These are phyloP conservation scores for Syritta pipiens DNA, from an alignment of 2,888 invertebrate genomes.

Conservation along the genomic window DNA sequence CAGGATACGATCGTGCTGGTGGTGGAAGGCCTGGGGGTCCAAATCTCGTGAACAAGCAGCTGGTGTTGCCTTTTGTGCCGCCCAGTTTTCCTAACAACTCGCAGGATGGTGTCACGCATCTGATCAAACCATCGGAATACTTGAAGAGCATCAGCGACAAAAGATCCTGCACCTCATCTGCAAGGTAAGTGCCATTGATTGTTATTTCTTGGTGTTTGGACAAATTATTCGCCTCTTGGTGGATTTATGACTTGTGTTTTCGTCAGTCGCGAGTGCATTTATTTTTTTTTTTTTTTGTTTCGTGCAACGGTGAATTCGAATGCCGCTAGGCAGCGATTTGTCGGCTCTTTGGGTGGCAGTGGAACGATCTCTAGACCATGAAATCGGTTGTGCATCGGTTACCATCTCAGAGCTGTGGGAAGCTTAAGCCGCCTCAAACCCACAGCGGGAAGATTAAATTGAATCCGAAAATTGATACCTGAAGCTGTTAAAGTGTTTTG, in stretches of 20 bases:
- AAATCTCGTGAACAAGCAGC: conserved; percentile 90
- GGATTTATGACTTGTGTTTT: not conserved
- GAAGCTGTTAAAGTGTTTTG: too few species aligned
- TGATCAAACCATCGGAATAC: conserved; percentile 96
- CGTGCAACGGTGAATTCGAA: not conserved
- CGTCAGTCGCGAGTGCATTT: not conserved
- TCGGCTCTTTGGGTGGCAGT: too few species aligned
- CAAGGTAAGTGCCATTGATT: conserved; percentile 77
- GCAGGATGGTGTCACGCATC: conserved; percentile 87
- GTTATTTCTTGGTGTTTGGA: not conserved
- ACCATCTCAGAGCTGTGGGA: too few species aligned
- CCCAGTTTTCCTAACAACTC: conserved; percentile 89
- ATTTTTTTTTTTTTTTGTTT: not conserved
- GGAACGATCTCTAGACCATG: too few species aligned
- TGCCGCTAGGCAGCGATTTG: not conserved
- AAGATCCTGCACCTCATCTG: conserved; percentile 80
- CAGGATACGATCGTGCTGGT: conserved; percentile 71
- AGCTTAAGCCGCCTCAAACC: too few species aligned
- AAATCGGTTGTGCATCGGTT: too few species aligned
- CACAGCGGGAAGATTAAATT: too few species aligned
- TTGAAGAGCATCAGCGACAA: conserved; percentile 89
- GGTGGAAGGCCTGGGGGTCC: conserved; percentile 78
- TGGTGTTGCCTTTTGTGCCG: conserved; percentile 93
- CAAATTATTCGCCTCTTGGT: not conserved
- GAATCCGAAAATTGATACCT: too few species aligned